Evolutionary conservation across 1,140 invertebrate genomes (phyloP).

Genomic region (Pantala flavescens): DNA sequence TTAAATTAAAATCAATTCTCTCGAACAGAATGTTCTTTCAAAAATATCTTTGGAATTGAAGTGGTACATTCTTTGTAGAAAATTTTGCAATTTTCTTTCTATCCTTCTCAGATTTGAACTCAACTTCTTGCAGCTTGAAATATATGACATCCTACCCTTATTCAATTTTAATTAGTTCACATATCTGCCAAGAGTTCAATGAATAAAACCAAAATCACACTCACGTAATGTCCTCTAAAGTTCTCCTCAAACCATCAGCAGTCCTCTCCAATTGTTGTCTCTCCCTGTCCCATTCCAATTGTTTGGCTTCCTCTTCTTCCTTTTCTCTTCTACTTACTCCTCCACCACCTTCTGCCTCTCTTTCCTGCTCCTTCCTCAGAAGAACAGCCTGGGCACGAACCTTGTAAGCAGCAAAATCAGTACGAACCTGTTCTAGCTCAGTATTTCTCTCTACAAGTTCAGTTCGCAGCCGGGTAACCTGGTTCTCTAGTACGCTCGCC

Average conservation of each 20-base stretch:
- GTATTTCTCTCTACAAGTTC: slow-evolving; percentile 8
- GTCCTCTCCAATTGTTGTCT: background rate
- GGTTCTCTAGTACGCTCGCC: background rate
- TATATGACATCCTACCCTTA: too few relatives aligned
- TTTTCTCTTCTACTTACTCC: background rate
- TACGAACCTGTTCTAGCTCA: slow-evolving; percentile 17
- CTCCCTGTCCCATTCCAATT: background rate
- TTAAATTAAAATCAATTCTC: too few relatives aligned
- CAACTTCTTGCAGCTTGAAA: too few relatives aligned
- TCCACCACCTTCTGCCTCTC: slow-evolving; percentile 30
- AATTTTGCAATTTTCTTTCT: too few relatives aligned
- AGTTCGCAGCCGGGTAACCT: background rate
- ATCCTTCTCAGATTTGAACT: too few relatives aligned
- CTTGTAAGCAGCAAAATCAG: slow-evolving; percentile 60
- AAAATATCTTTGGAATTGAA: too few relatives aligned
- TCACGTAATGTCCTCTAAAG: background rate
- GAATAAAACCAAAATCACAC: background rate
- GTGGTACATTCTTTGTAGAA: too few relatives aligned
- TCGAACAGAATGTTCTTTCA: too few relatives aligned
- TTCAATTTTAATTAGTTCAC: too few relatives aligned
- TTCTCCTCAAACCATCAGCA: background rate
- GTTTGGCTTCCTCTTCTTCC: background rate
- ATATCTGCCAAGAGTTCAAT: too few relatives aligned
- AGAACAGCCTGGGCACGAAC: slow-evolving; percentile 65
- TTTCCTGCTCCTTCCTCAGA: slow-evolving; percentile 45